Percentiles rank a stretch among this genome's conserved stretches.
These are phyloP conservation scores for Synanthedon myopaeformis DNA, from an alignment of 2,888 invertebrate species.

Conservation along the genomic window DNA sequence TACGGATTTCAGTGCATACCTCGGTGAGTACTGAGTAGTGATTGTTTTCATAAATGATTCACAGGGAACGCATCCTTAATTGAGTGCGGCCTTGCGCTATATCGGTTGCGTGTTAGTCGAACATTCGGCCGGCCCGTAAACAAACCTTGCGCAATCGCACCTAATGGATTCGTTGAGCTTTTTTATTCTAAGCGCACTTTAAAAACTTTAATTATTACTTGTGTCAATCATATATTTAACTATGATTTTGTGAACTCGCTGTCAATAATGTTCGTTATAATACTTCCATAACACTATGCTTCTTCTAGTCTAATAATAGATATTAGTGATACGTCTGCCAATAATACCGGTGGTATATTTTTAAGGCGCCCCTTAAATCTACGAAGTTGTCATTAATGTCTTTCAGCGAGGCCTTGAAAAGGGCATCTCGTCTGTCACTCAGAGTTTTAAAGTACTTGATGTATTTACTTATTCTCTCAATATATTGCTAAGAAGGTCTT, in stretches of 20 bases:
- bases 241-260: too few species aligned
- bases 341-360: constrained; percentile 1
- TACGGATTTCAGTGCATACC: constrained; percentile 63
- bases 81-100: constrained; percentile 59
- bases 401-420: constrained; percentile 4
- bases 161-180: constrained; percentile 17
- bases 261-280: too few species aligned
- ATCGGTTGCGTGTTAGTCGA: constrained; percentile 58
- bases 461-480: too few species aligned
- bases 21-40: constrained; percentile 47
- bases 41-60: constrained; percentile 39
- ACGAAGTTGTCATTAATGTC: constrained; percentile 4
- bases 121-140: constrained; percentile 45
- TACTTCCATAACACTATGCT: neutral
- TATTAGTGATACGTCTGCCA: constrained; percentile 3
- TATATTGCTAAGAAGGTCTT: too few species aligned
- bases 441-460: neutral
- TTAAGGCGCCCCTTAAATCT: neutral
- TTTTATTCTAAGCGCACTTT: constrained; percentile 2
- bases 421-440: neutral
- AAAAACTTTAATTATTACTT: neutral
- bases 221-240: too few species aligned
- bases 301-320: constrained; percentile 4
- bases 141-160: constrained; percentile 52
- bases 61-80: constrained; percentile 33